A percentile compares a stretch with the other conserved stretches of the same genome.
These are phyloP conservation scores for Laterallus jamaicensis DNA, from an alignment of 2,113 vertebrate species.

Conservation along the genomic window DNA sequence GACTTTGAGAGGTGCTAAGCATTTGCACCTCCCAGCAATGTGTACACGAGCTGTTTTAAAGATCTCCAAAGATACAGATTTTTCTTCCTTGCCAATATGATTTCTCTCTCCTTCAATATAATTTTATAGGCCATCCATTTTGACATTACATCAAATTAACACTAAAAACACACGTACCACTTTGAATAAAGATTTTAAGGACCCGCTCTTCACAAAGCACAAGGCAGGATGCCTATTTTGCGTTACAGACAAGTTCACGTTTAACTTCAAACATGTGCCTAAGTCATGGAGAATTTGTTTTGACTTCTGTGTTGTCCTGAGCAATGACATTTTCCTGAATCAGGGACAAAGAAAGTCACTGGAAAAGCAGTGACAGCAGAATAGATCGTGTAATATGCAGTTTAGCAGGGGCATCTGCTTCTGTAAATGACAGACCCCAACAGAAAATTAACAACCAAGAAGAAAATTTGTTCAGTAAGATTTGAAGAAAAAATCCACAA, in stretches of 20 bases:
- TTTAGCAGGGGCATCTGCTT: slow-evolving; percentile 45
- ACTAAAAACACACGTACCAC: slow-evolving; percentile 47
- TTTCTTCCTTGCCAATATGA: slow-evolving; percentile 45
- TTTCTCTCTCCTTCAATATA: slow-evolving; percentile 44
- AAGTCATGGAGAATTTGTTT: slow-evolving; percentile 9
- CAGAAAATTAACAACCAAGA: slow-evolving; percentile 13
- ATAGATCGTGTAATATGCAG: slow-evolving; percentile 4
- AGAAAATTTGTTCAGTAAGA: not conserved
- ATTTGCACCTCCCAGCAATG: slow-evolving; percentile 66
- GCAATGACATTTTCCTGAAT: slow-evolving; percentile 58
- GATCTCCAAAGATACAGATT: slow-evolving; percentile 62
- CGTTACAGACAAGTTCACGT: slow-evolving; percentile 19
- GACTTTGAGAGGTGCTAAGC: slow-evolving; percentile 67
- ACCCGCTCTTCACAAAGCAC: not conserved
- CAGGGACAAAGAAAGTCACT: slow-evolving; percentile 14
- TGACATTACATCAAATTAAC: slow-evolving; percentile 60
- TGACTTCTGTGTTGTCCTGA: slow-evolving; percentile 51
- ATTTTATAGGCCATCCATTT: slow-evolving; percentile 58
- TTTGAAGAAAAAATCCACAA: not conserved
- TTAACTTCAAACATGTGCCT: slow-evolving; percentile 18
- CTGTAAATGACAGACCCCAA: not conserved
- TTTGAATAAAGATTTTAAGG: slow-evolving; percentile 34
- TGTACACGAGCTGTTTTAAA: slow-evolving; percentile 66
- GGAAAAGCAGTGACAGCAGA: slow-evolving; percentile 29
- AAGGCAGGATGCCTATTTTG: slow-evolving; percentile 30